Conservation (phyloP, 2,888 invertebrate species). For the Erebia epiphron region DNA sequence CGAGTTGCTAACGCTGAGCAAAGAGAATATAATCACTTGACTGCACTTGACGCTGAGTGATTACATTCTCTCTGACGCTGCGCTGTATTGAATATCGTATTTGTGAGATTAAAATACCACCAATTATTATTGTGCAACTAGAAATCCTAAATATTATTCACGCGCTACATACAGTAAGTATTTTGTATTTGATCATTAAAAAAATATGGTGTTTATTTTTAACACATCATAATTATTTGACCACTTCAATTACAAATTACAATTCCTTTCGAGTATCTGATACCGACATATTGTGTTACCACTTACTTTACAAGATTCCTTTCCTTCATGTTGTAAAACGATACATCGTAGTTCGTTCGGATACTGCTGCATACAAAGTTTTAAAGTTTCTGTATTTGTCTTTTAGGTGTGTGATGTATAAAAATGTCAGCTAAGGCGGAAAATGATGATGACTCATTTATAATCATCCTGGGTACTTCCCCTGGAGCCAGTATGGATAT, state of each 20-base stretch:
- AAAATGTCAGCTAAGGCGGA: conserved; percentile 59
- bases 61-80: too few relatives aligned
- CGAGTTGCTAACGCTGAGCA: too few relatives aligned
- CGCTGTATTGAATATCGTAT: background rate
- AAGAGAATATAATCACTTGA: too few relatives aligned
- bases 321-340: too few relatives aligned
- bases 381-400: background rate
- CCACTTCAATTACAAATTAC: background rate
- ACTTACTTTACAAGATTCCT: background rate
- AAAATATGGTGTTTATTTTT: conserved; percentile 3
- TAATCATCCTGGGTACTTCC: conserved; percentile 69
- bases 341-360: too few relatives aligned
- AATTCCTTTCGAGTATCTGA: conserved; percentile 1
- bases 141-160: background rate
- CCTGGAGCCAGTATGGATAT: conserved; percentile 68
- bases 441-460: conserved; percentile 75
- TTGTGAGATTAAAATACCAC: conserved; percentile 3
- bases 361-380: background rate
- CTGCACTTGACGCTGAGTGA: too few relatives aligned
- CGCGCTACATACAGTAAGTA: background rate
- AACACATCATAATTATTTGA: background rate
- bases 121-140: background rate
- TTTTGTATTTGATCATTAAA: background rate
- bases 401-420: conserved; percentile 36
- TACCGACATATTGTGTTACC: conserved; percentile 12